Base-by-base conservation (phyloP, 2,888 invertebrate genomes). In the Polyploca ridens region DNA sequence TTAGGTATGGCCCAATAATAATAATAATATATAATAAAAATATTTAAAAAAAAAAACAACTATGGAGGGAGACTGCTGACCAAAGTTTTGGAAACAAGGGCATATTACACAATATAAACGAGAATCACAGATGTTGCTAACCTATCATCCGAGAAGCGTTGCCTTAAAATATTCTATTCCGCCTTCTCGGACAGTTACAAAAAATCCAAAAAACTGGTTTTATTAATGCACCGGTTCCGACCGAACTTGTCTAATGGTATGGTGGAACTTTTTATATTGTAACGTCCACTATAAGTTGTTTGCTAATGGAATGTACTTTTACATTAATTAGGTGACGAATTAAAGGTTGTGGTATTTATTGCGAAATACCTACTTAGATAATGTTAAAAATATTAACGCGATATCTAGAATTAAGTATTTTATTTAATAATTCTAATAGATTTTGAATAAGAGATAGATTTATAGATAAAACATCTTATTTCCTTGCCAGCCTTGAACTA, bases 181-280 rank as follows among this genome's bases (percentile, higher is more conserved):
- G 41, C 16, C 38, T n/a, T 5, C 8, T 38, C 19, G 41, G 41
- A 7, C 8, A 14, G 41, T 41, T 67, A 74, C 72, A 73, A 77
- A 85, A 82, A 75, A 62, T 65, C 63, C 7, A 19, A 8, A 19
- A n/a, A 75, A 85, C 86, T 85, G 62, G 77, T 84, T 86, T 87
- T 79, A 66, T 70, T 75, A 78, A 77, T 79, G 77, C 79, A 76
- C 74, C 74, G 74, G 80, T 76, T 78, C 71, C 69, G 64, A 58
- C n/a, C 46, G 19, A 61, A 41, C 61, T 38, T 54, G 58, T 62
- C 66, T 66, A 62, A 64, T 60, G 35, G 60, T 7, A 58, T 16
- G 27, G 44, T 60, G 60, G 61, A 61, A 61, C 41, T 44, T 41
- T 61, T 61, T 61, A 14, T 41, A 27, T 41, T 41, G 19, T 41